These are phyloP conservation scores for Merodon equestris DNA, from an alignment of 2,888 invertebrate species.

Conservation along the genomic window DNA sequence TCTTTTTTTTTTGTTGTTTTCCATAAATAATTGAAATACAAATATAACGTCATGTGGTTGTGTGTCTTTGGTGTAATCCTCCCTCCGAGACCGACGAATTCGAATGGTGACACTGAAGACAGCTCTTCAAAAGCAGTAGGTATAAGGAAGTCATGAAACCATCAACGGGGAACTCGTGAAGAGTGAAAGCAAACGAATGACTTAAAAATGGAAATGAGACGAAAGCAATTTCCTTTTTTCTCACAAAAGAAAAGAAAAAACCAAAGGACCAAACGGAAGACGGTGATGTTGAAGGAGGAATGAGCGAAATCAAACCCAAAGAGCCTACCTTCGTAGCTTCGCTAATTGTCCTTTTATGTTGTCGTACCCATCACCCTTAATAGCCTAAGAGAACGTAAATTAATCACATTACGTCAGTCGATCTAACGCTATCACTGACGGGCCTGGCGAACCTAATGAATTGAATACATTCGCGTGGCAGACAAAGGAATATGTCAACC, in stretches of 20 bases:
- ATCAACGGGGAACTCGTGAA: conserved; percentile 7
- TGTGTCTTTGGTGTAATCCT: conserved; percentile 14
- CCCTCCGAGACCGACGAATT: neutral
- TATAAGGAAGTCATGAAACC: conserved; percentile 49
- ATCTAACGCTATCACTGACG: neutral
- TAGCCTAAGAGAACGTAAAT: neutral
- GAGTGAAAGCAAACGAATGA: neutral
- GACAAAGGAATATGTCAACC: neutral
- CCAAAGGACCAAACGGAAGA: neutral
- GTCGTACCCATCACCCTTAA: no score
- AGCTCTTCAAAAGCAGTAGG: conserved; percentile 17
- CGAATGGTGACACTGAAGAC: no score
- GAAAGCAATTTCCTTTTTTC: conserved; percentile 46
- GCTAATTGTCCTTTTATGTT: no score
- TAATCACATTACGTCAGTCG: conserved; percentile 42
- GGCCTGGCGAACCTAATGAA: conserved; percentile 22
- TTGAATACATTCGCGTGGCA: conserved; percentile 12
- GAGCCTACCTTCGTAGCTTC: no score
- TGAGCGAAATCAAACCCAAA: no score
- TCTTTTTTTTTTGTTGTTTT: no score
- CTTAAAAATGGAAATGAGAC: conserved; percentile 39
- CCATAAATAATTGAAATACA: conserved; percentile 55
- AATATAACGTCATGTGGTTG: conserved; percentile 38
- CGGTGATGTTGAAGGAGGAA: neutral
- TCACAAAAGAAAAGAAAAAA: neutral